phyloP scores from a whole-genome alignment of 2,113 vertebrate genomes.

The Cinclus cinclus region DNA sequence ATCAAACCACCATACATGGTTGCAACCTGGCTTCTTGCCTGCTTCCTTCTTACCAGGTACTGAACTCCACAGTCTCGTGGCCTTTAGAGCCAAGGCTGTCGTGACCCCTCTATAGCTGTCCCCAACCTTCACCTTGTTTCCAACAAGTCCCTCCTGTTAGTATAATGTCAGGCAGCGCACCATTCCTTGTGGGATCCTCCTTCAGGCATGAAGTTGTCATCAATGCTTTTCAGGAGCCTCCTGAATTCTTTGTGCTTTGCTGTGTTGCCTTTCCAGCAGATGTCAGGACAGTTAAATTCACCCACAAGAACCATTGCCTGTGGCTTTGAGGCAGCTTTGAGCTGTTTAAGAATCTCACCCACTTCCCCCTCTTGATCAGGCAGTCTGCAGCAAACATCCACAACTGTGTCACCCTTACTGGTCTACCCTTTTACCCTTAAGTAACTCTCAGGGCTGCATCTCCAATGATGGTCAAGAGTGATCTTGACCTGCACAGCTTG shows the following conservation, averaged over 20 bases:
- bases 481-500: neutral
- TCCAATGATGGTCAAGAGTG: neutral
- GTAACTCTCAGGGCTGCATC: neutral
- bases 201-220: neutral
- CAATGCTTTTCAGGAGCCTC: neutral
- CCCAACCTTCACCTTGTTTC: neutral
- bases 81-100: neutral
- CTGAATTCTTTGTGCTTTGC: neutral
- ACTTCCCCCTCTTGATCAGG: neutral
- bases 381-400: neutral
- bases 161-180: neutral
- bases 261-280: neutral
- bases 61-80: no score
- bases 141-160: neutral
- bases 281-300: neutral
- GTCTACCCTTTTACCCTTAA: neutral
- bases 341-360: neutral
- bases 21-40: neutral
- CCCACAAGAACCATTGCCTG: neutral
- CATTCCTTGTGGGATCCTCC: neutral
- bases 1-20: neutral
- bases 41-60: neutral
- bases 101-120: fast-evolving
- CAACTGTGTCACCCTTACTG: neutral
- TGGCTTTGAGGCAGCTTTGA: neutral